Percentiles rank a stretch among this genome's conserved stretches.
phyloP scores from a whole-genome alignment of 2,797 vertebrate genomes.

The Acanthurus leucopareius region DNA sequence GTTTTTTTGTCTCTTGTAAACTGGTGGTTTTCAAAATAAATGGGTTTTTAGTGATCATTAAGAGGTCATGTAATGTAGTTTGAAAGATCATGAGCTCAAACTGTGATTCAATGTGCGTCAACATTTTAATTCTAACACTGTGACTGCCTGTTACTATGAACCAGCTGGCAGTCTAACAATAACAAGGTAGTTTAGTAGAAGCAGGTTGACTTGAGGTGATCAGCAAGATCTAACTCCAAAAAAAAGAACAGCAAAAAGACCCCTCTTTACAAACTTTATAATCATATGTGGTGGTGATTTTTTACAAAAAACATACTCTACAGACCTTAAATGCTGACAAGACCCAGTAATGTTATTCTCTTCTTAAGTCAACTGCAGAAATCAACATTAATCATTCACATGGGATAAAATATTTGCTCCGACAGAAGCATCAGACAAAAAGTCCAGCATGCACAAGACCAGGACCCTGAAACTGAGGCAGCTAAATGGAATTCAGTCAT shows the following conservation, averaged over 20 bases:
- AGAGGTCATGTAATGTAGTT: too few species aligned
- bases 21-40: too few species aligned
- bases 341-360: background rate
- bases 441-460: background rate
- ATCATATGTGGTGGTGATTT: background rate
- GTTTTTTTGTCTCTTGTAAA: too few species aligned
- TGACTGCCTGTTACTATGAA: background rate
- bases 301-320: background rate
- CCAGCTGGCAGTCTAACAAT: background rate
- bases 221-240: background rate
- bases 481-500: background rate
- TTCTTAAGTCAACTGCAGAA: background rate
- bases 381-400: background rate
- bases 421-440: background rate
- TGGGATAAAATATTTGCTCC: background rate
- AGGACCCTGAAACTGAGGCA: background rate
- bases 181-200: background rate
- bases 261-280: background rate
- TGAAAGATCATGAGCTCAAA: too few species aligned
- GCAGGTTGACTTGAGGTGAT: too few species aligned
- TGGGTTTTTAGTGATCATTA: too few species aligned
- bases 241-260: background rate
- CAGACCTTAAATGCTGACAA: too few species aligned
- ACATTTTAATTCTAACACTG: background rate
- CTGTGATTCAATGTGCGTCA: too few species aligned